Percentiles rank a stretch among this genome's conserved stretches.
phyloP scores from a whole-genome alignment of 35 echinoderm and acorn worm species.

The Diadema setosum region DNA sequence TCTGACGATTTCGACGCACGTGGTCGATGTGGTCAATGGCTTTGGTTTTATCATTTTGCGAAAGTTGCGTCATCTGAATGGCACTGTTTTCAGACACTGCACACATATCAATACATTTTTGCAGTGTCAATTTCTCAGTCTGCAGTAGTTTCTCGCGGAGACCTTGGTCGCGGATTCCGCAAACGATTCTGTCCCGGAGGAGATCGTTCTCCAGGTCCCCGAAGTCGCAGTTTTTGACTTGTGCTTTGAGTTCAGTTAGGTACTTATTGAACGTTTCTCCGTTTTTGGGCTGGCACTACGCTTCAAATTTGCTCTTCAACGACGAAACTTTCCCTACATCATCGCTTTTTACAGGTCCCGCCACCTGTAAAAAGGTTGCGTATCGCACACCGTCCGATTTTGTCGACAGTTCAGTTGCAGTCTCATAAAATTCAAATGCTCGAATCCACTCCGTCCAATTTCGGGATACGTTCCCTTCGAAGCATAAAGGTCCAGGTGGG shows the following conservation, averaged over 20 bases:
- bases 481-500: background rate
- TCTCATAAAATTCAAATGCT: no score
- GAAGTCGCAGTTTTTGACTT: constrained; percentile 29
- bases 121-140: no score
- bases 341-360: background rate
- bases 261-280: no score
- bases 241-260: background rate
- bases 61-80: background rate
- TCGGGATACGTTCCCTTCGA: background rate
- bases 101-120: no score
- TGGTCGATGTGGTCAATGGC: background rate
- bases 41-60: background rate
- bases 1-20: background rate
- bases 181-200: no score
- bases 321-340: background rate
- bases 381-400: background rate
- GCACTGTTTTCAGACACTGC: background rate
- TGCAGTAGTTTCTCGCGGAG: no score
- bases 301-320: no score
- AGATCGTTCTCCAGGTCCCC: no score
- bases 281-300: no score
- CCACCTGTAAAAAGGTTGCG: background rate
- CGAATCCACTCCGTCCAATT: no score
- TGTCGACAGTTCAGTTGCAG: background rate
- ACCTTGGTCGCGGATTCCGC: no score